phyloP scores from a whole-genome alignment of 2,888 invertebrate genomes.

The Acrobasis consociella region DNA sequence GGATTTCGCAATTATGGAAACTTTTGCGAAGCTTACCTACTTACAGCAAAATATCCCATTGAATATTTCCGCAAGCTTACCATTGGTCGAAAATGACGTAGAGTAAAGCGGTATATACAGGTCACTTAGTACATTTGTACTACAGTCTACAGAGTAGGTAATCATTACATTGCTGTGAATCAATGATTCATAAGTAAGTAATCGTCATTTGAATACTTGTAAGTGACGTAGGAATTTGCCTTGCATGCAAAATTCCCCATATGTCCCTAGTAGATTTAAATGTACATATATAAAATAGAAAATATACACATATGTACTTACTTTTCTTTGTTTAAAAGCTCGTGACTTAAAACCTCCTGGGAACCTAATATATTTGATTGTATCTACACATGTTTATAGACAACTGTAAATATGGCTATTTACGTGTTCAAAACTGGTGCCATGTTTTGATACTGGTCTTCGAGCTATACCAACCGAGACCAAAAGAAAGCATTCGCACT shows the following conservation, averaged over 20 bases:
- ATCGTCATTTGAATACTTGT: constrained; percentile 5
- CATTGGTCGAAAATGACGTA: constrained; percentile 18
- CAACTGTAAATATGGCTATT: too few species aligned
- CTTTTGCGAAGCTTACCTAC: constrained; percentile 23
- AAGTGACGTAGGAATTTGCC: constrained; percentile 14
- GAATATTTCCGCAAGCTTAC: constrained; percentile 23
- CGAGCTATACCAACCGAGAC: too few species aligned
- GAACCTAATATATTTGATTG: too few species aligned
- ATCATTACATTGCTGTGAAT: constrained; percentile 13
- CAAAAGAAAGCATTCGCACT: too few species aligned
- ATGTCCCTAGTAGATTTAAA: not conserved
- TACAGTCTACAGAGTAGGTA: not conserved
- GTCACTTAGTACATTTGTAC: not conserved
- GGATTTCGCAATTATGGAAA: constrained; percentile 28
- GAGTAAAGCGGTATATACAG: constrained; percentile 13
- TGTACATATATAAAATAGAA: too few species aligned
- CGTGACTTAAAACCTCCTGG: too few species aligned
- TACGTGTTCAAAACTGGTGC: too few species aligned
- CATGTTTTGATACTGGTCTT: too few species aligned
- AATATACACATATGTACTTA: too few species aligned
- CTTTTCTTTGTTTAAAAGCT: too few species aligned
- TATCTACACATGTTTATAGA: too few species aligned
- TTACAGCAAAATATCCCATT: constrained; percentile 26
- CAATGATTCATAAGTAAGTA: constrained; percentile 9
- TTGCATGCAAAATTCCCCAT: not conserved